Conservation (phyloP, 2,888 invertebrate genomes). For the Dromius quadrimaculatus region DNA sequence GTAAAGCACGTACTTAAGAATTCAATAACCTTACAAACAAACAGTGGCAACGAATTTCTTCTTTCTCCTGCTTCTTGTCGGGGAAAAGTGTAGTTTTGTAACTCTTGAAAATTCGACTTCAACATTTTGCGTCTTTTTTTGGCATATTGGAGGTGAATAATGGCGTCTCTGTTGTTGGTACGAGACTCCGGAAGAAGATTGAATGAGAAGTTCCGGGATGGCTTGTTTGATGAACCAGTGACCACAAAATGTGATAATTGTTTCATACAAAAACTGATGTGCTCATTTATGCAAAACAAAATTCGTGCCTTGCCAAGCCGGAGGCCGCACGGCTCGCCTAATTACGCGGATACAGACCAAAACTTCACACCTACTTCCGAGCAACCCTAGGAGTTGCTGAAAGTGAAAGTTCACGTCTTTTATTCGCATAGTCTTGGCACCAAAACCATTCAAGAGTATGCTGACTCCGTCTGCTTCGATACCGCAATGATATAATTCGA, state of each 20-base stretch:
- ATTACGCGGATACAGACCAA: too few species aligned
- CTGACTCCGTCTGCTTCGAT: too few species aligned
- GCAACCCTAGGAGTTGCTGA: too few species aligned
- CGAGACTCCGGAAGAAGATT: conserved; percentile 32
- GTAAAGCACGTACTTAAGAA: conserved; percentile 52
- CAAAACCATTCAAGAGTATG: too few species aligned
- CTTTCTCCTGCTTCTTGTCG: not conserved
- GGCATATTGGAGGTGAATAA: not conserved
- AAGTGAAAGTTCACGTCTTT: too few species aligned
- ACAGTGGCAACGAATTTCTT: conserved; percentile 10
- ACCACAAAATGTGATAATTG: not conserved
- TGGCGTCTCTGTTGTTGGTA: not conserved
- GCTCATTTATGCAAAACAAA: not conserved
- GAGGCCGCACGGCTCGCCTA: too few species aligned
- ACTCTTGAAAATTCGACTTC: conserved; percentile 31
- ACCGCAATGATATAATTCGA: too few species aligned
- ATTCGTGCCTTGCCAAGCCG: too few species aligned
- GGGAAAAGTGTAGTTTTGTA: conserved; percentile 30
- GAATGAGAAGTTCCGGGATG: conserved; percentile 36
- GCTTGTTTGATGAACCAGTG: conserved; percentile 23
- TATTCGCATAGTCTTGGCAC: too few species aligned
- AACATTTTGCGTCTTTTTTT: too few species aligned
- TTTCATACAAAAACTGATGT: not conserved
- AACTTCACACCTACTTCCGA: too few species aligned
- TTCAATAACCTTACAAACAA: conserved; percentile 52